phyloP scores from a whole-genome alignment of 1,140 invertebrate genomes.

The Caenorhabditis tropicalis region DNA sequence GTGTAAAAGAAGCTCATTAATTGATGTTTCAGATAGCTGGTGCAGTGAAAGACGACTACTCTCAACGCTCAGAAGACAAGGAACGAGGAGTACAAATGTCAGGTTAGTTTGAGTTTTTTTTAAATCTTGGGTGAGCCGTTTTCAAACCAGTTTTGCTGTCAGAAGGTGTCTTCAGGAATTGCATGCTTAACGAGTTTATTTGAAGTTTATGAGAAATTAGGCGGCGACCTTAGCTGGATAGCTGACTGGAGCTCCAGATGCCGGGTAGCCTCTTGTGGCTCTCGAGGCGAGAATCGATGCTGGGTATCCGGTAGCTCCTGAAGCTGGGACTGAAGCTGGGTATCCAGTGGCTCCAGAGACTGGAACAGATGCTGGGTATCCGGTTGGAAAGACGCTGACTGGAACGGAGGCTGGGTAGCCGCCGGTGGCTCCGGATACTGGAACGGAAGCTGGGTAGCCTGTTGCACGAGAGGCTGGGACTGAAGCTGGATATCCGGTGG shows the following conservation, averaged over 20 bases:
- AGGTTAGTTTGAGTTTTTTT: too few relatives aligned
- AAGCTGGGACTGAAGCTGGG: not conserved
- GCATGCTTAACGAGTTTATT: too few relatives aligned
- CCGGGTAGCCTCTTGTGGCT: not conserved
- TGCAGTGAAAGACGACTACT: too few relatives aligned
- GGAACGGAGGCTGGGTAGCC: not conserved
- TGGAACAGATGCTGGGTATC: not conserved
- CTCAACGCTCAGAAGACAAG: too few relatives aligned
- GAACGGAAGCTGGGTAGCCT: not conserved
- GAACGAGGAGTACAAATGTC: too few relatives aligned
- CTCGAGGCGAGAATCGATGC: not conserved
- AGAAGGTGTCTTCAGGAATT: too few relatives aligned
- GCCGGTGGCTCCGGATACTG: not conserved
- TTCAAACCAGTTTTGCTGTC: too few relatives aligned
- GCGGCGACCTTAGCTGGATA: too few relatives aligned
- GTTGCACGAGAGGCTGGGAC: not conserved
- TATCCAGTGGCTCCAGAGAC: not conserved
- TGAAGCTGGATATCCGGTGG: not conserved
- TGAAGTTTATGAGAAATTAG: too few relatives aligned
- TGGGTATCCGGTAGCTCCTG: not conserved
- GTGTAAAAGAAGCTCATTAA: too few relatives aligned
- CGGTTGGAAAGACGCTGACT: not conserved
- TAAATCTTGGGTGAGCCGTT: too few relatives aligned
- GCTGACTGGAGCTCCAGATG: not conserved
- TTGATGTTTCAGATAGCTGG: too few relatives aligned